Evolutionary conservation across 2,888 invertebrate genomes (phyloP), one percentile per base, ranked within the genome.

Genomic region (Stenotaenia linearis): DNA sequence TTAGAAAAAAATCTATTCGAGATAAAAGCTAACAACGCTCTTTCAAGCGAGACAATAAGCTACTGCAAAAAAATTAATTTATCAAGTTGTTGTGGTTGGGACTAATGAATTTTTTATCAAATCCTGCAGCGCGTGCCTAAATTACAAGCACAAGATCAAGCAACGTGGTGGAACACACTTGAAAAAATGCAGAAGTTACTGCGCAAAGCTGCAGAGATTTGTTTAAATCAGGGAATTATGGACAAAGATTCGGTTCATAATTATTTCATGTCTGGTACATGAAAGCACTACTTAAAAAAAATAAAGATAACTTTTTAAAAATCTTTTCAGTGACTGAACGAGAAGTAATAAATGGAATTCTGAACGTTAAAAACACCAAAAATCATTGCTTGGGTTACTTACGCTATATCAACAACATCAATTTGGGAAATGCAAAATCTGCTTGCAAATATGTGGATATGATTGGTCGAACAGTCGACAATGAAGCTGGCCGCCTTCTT

Each of bases 241-340:
- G 93, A 94, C 84, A 92, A 94, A 83, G 97, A 97, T 79, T 92
- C 93, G 0, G 96, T 95, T 91, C 98, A 98, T 85, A 98, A 97
- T 86, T 98, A 98, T 86, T 98, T 97, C 85, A 98, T 98, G 98
- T 97, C 98, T 80, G 97, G 97, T 97, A 87, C n/a, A n/a, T n/a
- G n/a, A n/a, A n/a, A n/a, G n/a, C n/a, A n/a, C n/a, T n/a, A n/a
- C n/a, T n/a, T n/a, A n/a, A n/a, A n/a, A n/a, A n/a, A n/a, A n/a
- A n/a, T n/a, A n/a, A n/a, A n/a, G n/a, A n/a, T n/a, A n/a, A n/a
- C n/a, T n/a, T n/a, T n/a, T n/a, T n/a, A n/a, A n/a, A n/a, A n/a
- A n/a, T n/a, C n/a, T 75, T 80, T 82, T 35, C 86, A 97, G 98
- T 98, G 28, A 99, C 98, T 0, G 98, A 98, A 88, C 89, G 98